Percentiles rank a stretch among this genome's conserved stretches.
phyloP scores from a whole-genome alignment of 1,140 invertebrate species.

The Halictus rubicundus region DNA sequence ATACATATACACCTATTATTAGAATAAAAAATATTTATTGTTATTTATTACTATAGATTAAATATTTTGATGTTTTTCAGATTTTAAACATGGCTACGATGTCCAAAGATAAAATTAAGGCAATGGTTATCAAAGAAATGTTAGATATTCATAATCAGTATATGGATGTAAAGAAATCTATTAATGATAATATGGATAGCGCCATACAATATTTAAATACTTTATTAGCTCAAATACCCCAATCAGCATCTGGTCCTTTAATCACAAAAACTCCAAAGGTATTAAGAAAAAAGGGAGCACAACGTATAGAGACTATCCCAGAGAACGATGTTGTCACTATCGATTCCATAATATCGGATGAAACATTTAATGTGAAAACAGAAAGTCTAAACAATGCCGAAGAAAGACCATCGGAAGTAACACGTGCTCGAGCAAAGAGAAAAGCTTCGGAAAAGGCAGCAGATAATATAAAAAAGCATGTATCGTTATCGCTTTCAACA shows the following conservation, averaged over 20 bases:
- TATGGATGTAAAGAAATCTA: constrained; percentile 38
- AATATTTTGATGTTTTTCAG: neutral
- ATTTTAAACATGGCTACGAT: constrained; percentile 43
- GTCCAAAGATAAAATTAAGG: constrained; percentile 37
- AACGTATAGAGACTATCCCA: constrained; percentile 72
- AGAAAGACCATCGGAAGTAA: neutral
- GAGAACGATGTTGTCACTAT: constrained; percentile 65
- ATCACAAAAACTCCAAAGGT: constrained; percentile 74
- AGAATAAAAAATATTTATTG: neutral
- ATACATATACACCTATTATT: too few relatives aligned
- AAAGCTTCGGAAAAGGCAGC: constrained; percentile 69
- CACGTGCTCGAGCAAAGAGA: constrained; percentile 52
- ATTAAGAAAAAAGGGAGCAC: constrained; percentile 54
- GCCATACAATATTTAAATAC: constrained; percentile 38
- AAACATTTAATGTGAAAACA: neutral
- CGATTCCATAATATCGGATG: neutral
- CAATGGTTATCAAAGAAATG: constrained; percentile 40
- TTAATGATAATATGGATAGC: constrained; percentile 38
- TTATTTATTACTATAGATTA: neutral
- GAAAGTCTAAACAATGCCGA: neutral
- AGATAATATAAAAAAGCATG: constrained; percentile 69
- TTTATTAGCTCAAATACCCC: constrained; percentile 61
- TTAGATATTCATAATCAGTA: constrained; percentile 35
- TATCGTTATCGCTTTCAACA: constrained; percentile 42
- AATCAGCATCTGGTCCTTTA: constrained; percentile 60